phyloP scores from a whole-genome alignment of 2,888 invertebrate genomes.

The Leucophora obtusa region DNA sequence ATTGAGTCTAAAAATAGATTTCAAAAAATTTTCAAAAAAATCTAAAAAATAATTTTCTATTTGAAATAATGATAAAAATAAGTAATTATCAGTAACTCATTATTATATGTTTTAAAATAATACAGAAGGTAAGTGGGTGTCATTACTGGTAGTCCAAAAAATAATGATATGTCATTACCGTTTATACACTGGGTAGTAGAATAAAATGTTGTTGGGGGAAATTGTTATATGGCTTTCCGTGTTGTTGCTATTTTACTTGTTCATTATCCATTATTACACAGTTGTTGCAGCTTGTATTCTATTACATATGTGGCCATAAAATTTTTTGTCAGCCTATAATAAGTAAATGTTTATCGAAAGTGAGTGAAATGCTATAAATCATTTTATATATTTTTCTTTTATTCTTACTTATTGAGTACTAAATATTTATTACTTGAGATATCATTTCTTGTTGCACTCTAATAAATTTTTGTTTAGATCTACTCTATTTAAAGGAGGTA shows the following conservation, averaged over 20 bases:
- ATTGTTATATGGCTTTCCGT: conserved; percentile 5
- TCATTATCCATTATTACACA: background rate
- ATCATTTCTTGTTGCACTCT: conserved; percentile 33
- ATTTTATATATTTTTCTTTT: background rate
- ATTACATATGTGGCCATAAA: conserved; percentile 26
- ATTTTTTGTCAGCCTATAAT: conserved; percentile 41
- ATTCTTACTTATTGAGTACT: conserved; percentile 32
- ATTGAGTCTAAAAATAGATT: too few species aligned
- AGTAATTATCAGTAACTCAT: too few species aligned
- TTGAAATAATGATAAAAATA: too few species aligned
- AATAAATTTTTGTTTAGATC: too few species aligned
- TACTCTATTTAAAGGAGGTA: too few species aligned
- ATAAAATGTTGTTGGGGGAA: background rate
- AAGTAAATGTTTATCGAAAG: conserved; percentile 17
- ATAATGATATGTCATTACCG: too few species aligned
- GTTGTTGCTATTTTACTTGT: conserved; percentile 13
- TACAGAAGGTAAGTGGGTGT: too few species aligned
- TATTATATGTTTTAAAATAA: too few species aligned
- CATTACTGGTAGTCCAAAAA: too few species aligned
- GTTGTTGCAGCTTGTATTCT: background rate
- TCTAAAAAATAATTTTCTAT: too few species aligned
- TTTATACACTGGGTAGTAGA: too few species aligned
- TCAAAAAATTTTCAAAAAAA: too few species aligned
- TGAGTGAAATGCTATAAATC: background rate
- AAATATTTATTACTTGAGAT: conserved; percentile 55